Conservation (phyloP, 1,140 invertebrate species). For the Heliothis virescens region DNA sequence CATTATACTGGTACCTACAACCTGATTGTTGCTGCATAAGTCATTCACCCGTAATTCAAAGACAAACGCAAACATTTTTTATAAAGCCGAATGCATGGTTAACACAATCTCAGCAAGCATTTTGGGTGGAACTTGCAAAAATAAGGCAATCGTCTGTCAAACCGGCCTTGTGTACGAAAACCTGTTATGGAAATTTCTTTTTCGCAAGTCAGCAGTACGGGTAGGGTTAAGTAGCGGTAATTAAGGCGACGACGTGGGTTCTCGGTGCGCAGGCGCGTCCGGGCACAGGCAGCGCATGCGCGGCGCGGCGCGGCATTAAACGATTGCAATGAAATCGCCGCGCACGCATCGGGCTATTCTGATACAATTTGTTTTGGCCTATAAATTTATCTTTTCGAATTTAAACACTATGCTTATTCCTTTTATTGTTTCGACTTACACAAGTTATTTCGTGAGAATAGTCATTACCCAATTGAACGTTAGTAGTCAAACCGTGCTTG, state of each 20-base stretch:
- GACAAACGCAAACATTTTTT: too few species aligned
- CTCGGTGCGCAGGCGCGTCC: conserved; percentile 10
- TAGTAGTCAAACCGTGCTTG: too few species aligned
- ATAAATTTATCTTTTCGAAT: not conserved
- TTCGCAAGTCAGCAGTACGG: conserved; percentile 30
- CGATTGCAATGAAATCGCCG: conserved; percentile 40
- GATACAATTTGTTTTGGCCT: conserved; percentile 24
- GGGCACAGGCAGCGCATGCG: not conserved
- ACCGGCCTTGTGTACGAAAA: conserved; percentile 36
- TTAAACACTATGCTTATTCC: too few species aligned
- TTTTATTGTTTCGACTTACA: too few species aligned
- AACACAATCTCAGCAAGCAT: not conserved
- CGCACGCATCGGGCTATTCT: conserved; percentile 24
- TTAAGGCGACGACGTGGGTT: conserved; percentile 38
- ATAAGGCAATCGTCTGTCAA: conserved; percentile 17
- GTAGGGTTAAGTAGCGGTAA: conserved; percentile 40
- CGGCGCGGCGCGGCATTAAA: conserved; percentile 9
- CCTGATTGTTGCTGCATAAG: too few species aligned
- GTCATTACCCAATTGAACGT: too few species aligned
- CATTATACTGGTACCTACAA: too few species aligned
- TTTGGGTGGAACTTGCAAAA: conserved; percentile 21
- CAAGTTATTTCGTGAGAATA: too few species aligned
- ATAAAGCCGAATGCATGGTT: not conserved
- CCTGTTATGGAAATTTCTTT: conserved; percentile 48
- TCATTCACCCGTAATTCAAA: too few species aligned